phyloP scores from a whole-genome alignment of 2,888 invertebrate genomes.

The Drosophila phalerata region DNA sequence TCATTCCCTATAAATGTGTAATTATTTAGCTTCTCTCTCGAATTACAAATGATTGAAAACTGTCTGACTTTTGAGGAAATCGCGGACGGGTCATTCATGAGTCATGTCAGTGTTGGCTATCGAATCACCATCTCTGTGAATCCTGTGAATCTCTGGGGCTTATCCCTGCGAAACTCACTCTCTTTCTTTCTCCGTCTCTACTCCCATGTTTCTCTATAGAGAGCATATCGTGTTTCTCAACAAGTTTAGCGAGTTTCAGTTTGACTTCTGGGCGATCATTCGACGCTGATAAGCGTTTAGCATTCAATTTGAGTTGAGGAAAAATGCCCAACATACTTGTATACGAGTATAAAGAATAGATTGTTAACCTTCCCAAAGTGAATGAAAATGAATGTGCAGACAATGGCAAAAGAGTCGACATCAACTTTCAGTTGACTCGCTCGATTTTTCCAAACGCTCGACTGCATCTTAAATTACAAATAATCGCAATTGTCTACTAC shows the following conservation, averaged over 20 bases:
- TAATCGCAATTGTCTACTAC: constrained; percentile 80
- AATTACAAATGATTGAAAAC: constrained; percentile 59
- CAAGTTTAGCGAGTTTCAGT: constrained; percentile 82
- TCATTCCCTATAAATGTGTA: constrained; percentile 34
- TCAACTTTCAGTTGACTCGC: constrained; percentile 70
- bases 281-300: constrained; percentile 78
- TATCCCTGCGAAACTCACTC: constrained; percentile 29
- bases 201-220: constrained; percentile 1
- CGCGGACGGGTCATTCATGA: constrained; percentile 52
- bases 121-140: constrained; percentile 70
- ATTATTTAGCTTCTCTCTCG: constrained; percentile 47
- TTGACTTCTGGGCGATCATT: constrained; percentile 81
- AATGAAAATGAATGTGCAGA: constrained; percentile 25
- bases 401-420: constrained; percentile 55
- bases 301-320: constrained; percentile 37
- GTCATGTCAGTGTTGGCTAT: constrained; percentile 58
- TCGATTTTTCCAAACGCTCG: constrained; percentile 81
- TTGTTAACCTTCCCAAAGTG: constrained; percentile 68
- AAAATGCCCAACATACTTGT: constrained; percentile 7
- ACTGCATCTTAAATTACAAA: constrained; percentile 84
- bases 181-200: not conserved
- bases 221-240: constrained; percentile 72
- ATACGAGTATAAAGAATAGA: constrained; percentile 42
- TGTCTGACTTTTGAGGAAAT: constrained; percentile 75
- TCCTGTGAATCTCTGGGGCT: constrained; percentile 37